Conservation (phyloP, 2,797 vertebrate genomes). For the Muraenolepis orangiensis region DNA sequence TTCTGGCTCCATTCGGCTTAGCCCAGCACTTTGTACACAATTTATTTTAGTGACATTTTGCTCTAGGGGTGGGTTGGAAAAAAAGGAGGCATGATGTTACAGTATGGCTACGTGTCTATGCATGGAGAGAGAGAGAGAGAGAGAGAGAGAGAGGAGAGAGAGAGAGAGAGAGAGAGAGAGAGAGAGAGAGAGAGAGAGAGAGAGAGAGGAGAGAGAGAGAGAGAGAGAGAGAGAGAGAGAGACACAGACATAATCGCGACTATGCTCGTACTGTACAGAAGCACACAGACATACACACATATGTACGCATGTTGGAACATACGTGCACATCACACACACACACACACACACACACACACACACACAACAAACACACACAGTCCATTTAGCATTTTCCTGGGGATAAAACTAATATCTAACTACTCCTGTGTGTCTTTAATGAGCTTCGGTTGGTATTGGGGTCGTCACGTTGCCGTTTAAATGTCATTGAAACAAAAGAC, state of each 20-base stretch:
- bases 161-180: neutral
- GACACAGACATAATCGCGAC: neutral
- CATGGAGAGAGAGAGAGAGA: constrained; percentile 31
- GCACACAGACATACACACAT: neutral
- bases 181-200: neutral
- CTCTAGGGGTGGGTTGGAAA: constrained; percentile 42
- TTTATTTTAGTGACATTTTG: constrained; percentile 47
- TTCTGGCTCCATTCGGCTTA: constrained; percentile 29
- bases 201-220: neutral
- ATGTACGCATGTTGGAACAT: neutral
- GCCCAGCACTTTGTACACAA: constrained; percentile 34
- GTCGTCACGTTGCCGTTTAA: neutral
- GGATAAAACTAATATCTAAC: neutral
- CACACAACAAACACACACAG: neutral
- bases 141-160: neutral
- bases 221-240: neutral
- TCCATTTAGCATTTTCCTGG: neutral
- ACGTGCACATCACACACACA: neutral
- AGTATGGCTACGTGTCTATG: constrained; percentile 37
- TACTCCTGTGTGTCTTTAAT: neutral
- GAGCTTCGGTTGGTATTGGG: neutral
- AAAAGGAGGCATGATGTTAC: constrained; percentile 37
- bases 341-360: neutral
- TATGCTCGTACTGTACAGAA: neutral
- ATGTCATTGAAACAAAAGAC: neutral